Conservation (phyloP, 2,797 vertebrate species). For the Xyrichtys novacula region DNA sequence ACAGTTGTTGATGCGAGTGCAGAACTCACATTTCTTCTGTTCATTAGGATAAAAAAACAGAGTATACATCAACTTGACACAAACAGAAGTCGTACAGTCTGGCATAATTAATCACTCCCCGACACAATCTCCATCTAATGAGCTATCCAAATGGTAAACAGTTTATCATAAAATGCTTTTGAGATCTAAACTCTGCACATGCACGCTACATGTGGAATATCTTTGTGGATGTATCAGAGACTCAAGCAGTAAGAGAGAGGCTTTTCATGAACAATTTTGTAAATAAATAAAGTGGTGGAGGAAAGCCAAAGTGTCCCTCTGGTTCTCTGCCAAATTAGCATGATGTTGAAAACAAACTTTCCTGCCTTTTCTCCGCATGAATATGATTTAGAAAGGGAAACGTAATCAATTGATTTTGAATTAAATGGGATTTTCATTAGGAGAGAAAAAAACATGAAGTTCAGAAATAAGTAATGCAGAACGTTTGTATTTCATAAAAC, state of each 20-base stretch:
- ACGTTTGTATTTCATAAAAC: neutral
- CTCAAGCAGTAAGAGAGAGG: neutral
- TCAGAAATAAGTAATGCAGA: neutral
- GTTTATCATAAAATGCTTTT: constrained; percentile 72
- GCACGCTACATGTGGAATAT: constrained; percentile 48
- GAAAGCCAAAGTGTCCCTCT: constrained; percentile 12
- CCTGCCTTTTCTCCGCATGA: constrained; percentile 20
- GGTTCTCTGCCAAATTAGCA: constrained; percentile 12
- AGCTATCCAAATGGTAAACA: constrained; percentile 81
- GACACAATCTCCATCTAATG: constrained; percentile 81
- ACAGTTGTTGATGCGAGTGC: constrained; percentile 66
- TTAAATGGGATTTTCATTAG: constrained; percentile 3
- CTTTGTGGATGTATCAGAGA: constrained; percentile 28
- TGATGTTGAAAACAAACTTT: constrained; percentile 29
- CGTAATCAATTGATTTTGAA: constrained; percentile 1
- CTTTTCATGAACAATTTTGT: constrained; percentile 35
- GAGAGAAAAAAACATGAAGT: neutral
- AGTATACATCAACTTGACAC: constrained; percentile 85
- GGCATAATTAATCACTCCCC: constrained; percentile 83
- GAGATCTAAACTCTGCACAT: constrained; percentile 59
- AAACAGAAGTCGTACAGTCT: constrained; percentile 82
- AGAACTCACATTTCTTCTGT: constrained; percentile 72
- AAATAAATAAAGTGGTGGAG: constrained; percentile 28
- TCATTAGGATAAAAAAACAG: constrained; percentile 82
- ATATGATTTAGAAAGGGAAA: constrained; percentile 13